Evolutionary conservation across 2,888 invertebrate genomes (phyloP), one percentile per base, ranked within the genome.

Genomic region (Aleiodes leptofemur): DNA sequence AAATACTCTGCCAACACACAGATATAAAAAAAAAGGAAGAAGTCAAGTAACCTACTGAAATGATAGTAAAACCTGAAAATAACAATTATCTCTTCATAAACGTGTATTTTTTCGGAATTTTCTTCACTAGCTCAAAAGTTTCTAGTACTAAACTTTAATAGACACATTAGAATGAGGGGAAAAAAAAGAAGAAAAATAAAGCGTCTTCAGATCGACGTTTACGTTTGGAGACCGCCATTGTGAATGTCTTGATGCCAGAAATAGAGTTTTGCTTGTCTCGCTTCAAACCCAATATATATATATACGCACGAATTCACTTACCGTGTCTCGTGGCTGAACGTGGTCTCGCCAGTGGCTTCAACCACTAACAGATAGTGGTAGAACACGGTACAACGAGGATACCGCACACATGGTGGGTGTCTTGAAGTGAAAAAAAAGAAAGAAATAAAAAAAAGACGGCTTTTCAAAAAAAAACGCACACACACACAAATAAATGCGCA

Each of bases 351-450:
- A 48, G 59, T 50, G 50, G 31, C 48, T 16, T 59, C 66, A 72
- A 77, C 50, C 74, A 74, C 69, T 70, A 68, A 74, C 69, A 72
- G 73, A 59, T 70, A 57, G 64, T 57, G 57, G 73, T 50, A 70
- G 57, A 72, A 66, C 53, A 74, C 74, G 76, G 75, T 76, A 78
- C 79, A 79, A 73, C 76, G 79, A 77, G 78, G 78, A 79, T 80
- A 81, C 82, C 82, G 86, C 86, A 86, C 86, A 86, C 86, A 85
- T 86, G 86, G 86, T 85, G 85, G 85, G 85, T 83, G 85, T 83
- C 84, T 80, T 61, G 61, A 7, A 43, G 31, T 23, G 23, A 23
- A 61, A 34, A 8, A 8, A 43, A 34, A 59, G 59, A 23, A 23
- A 23, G 23, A 23, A 23, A 23, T 1, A 23, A 23, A 23, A 23